These are phyloP conservation scores for Silurus asotus DNA, from an alignment of 2,113 vertebrate genomes.

Conservation along the genomic window DNA sequence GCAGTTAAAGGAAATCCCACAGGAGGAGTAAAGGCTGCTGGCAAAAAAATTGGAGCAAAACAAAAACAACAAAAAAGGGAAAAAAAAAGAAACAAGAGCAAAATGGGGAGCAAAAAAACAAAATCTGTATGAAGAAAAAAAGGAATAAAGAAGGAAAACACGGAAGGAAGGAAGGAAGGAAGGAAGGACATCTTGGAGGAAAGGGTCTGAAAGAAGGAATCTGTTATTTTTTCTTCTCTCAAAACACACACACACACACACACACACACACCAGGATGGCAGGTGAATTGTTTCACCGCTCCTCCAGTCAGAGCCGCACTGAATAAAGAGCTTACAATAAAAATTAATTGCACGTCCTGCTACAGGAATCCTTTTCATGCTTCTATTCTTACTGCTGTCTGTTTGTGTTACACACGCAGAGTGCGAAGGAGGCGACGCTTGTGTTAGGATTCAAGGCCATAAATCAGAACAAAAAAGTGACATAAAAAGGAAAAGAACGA, in stretches of 20 bases:
- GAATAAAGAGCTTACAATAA: neutral
- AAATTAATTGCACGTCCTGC: neutral
- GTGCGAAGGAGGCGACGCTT: neutral
- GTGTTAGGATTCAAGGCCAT: conserved; percentile 10
- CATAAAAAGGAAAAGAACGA: neutral
- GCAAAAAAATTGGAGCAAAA: conserved; percentile 15
- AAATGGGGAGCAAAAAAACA: too few relatives aligned
- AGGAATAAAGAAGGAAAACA: neutral
- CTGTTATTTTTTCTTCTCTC: neutral
- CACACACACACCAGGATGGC: too few relatives aligned
- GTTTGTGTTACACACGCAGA: neutral
- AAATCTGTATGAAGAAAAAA: too few relatives aligned
- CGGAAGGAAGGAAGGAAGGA: too few relatives aligned
- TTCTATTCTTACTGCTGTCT: neutral
- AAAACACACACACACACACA: too few relatives aligned
- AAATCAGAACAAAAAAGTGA: conserved; percentile 66
- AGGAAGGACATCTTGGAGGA: neutral
- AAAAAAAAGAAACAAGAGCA: neutral
- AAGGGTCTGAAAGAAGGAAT: neutral
- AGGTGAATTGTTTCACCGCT: neutral
- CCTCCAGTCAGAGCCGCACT: neutral
- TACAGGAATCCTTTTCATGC: neutral
- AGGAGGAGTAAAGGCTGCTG: neutral
- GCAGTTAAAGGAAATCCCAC: conserved; percentile 11
- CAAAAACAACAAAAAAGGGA: neutral